Conservation (phyloP, 2,113 vertebrate genomes). For the Hyla sarda region DNA sequence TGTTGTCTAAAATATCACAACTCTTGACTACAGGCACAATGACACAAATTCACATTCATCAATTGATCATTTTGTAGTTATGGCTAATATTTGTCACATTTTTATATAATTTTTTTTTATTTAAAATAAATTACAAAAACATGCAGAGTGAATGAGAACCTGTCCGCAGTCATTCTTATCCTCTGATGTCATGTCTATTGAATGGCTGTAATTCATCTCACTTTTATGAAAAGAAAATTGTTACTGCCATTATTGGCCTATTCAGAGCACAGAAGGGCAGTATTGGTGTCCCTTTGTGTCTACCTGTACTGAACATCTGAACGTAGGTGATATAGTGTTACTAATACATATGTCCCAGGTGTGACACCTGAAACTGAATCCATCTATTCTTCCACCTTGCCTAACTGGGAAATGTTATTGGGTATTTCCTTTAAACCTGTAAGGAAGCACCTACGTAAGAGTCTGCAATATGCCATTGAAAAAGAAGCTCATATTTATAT, state of each 20-base stretch:
- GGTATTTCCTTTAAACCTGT: background rate
- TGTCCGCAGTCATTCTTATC: background rate
- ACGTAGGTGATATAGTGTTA: background rate
- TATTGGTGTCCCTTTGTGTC: too few relatives aligned
- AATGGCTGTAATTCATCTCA: background rate
- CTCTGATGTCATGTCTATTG: background rate
- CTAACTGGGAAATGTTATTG: too few relatives aligned
- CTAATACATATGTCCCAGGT: background rate
- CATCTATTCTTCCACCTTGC: background rate
- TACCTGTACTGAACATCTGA: too few relatives aligned
- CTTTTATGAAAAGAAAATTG: background rate
- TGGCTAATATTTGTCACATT: too few relatives aligned
- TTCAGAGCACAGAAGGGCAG: background rate
- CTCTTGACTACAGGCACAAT: too few relatives aligned
- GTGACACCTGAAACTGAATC: background rate
- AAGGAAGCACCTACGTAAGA: too few relatives aligned
- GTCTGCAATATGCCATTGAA: too few relatives aligned
- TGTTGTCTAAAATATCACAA: too few relatives aligned
- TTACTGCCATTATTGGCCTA: background rate
- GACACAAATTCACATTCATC: too few relatives aligned
- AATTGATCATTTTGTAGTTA: too few relatives aligned
- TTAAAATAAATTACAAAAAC: background rate
- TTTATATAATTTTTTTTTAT: too few relatives aligned
- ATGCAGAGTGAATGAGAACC: background rate
- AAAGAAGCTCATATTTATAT: too few relatives aligned